phyloP scores from a whole-genome alignment of 2,797 vertebrate genomes.

The Lemur catta region DNA sequence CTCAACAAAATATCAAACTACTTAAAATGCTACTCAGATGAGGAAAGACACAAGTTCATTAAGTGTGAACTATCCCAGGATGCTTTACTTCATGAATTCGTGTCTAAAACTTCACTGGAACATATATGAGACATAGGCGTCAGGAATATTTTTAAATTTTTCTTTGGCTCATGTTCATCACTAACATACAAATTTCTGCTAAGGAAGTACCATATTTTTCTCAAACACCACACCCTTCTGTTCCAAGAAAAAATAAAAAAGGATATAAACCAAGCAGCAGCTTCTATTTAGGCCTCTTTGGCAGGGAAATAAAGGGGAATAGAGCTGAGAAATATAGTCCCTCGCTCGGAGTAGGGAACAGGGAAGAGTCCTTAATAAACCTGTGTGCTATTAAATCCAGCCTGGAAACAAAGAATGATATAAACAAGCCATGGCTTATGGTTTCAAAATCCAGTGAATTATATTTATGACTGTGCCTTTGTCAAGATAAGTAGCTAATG shows the following conservation, averaged over 20 bases:
- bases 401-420: conserved; percentile 55
- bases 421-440: conserved; percentile 48
- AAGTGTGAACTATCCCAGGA: background rate
- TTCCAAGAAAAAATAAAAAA: conserved; percentile 13
- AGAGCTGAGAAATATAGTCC: background rate
- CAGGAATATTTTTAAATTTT: conserved; percentile 64
- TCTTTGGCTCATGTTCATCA: conserved; percentile 58
- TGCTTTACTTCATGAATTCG: background rate
- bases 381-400: background rate
- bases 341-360: background rate
- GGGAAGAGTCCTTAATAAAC: conserved; percentile 44
- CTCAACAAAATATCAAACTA: background rate
- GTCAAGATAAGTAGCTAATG: conserved; percentile 69
- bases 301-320: conserved; percentile 29
- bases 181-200: conserved; percentile 58
- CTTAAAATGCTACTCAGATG: background rate
- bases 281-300: conserved; percentile 45
- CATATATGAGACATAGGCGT: conserved; percentile 25
- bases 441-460: conserved; percentile 64
- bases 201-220: conserved; percentile 61
- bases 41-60: background rate
- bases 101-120: conserved; percentile 48
- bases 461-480: conserved; percentile 68
- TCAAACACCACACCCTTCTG: conserved; percentile 48
- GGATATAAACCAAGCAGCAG: conserved; percentile 51